Base-by-base conservation (phyloP, 2,797 vertebrate species). In the Coregonus suidteri region DNA sequence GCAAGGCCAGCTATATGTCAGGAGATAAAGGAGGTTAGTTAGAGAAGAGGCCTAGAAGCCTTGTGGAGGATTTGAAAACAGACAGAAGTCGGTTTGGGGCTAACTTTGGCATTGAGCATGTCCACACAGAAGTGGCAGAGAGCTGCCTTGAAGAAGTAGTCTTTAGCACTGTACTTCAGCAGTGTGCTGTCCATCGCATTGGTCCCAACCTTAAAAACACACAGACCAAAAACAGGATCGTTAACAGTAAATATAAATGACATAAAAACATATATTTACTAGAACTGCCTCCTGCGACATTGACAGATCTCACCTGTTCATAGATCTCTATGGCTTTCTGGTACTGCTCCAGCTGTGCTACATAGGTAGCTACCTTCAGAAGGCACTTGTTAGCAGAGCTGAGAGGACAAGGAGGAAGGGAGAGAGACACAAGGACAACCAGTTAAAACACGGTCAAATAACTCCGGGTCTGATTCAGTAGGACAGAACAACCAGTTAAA, bases 101-200 rank as follows among this genome's bases (percentile, higher is more conserved):
- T 85, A 82, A 97, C 97, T 92, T 97, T 96, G 65, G 96, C 97
- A 0, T 98, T 98, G 75, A 96, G 94, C 95, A 96, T 96, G 89
- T 98, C 97, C 0, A 98, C 93, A 77, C 97, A 98, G 93, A 98
- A 98, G 85, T 97, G 97, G 86, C 97, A 98, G 7, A 98, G 95
- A 0, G 93, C 91, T 0, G 97, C 97, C 87, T 97, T 98, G 90
- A 98, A 97, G 92, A 98, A 98, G 83, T 98, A 95, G 79, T 98
- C 96, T 90, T 97, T 97, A 73, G 97, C 96, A 25, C 97, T 97
- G 91, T 97, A 98, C 82, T 97, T 98, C 81, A 98, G 93, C n/a
- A 98, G 92, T 0, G 96, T 95, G 34, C 96, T 98, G 91, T 98
- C 97, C 96, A 98, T 97, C 0, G 96, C 96, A 0, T 92, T 94